Base-by-base conservation (phyloP, 2,113 vertebrate genomes). In the Myotis davidii region DNA sequence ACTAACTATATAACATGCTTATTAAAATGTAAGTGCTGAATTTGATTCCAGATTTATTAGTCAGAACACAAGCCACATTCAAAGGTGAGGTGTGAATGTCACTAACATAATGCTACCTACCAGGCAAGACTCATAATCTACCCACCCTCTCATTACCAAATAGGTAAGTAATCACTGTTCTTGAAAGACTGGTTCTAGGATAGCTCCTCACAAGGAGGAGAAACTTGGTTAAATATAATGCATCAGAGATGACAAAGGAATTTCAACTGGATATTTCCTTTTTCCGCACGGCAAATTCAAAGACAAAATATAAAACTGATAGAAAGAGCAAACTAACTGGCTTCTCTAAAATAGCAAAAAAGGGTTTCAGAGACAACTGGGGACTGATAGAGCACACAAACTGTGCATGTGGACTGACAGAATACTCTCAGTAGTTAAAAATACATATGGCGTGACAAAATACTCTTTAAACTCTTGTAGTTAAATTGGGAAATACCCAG, bases 141-240 rank as follows among this genome's bases (percentile, higher is more conserved):
- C 45, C 82, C 83, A 95, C 90, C 74, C 67, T 69, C 81, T 97
- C 83, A 94, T 96, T 97, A 92, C 73, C 73, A 96, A 97, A 95
- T 39, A 85, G 64, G 88, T 78, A 39, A 32, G 69, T 45, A 83
- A 91, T 93, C 91, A 74, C 64, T 86, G 10, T 96, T 96, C 97
- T 77, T 83, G 97, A 93, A 94, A 90, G 96, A 96, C 97, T 95
- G 97, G 97, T 98, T 96, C 79, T n/a, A 67, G 29, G 32, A 72
- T 16, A 85, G 48, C 59, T 96, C 78, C 69, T 96, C 20, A 84
- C 29, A 85, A 91, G 97, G 96, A 91, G 92, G 96, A 88, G 94
- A 95, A 85, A 89, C 90, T 79, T 45, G 70, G 67, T 70, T 94
- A 95, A 95, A 92, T 61, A 39, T 4, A 81, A 54, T 91, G 74